Percentiles rank a stretch among this genome's conserved stretches.
Conservation (phyloP, 1,140 invertebrate species). For the Augochlora pura region DNA sequence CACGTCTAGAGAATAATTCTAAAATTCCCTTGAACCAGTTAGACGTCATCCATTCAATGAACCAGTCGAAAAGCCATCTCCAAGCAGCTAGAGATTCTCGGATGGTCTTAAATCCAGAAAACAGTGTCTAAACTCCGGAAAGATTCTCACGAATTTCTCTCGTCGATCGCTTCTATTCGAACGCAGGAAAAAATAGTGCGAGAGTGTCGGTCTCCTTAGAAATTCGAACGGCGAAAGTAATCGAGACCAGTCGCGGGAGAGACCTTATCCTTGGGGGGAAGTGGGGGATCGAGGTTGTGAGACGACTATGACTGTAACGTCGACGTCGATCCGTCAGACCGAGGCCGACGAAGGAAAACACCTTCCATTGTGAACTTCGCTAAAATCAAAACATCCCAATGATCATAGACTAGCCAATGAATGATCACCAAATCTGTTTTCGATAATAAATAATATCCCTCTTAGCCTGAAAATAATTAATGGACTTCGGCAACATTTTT, state of each 20-base stretch:
- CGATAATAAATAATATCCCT: too few species aligned
- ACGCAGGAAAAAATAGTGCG: not conserved
- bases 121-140: not conserved
- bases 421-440: too few species aligned
- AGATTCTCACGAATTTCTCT: conserved; percentile 34
- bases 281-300: conserved; percentile 48
- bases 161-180: conserved; percentile 22
- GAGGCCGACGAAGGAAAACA: conserved; percentile 20
- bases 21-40: not conserved
- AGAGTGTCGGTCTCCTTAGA: conserved; percentile 8
- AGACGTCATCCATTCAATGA: too few species aligned
- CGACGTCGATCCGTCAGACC: conserved; percentile 34
- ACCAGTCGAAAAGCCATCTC: not conserved
- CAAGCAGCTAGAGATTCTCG: not conserved
- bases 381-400: conserved; percentile 11
- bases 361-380: conserved; percentile 28
- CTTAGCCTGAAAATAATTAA: too few species aligned
- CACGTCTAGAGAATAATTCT: too few species aligned
- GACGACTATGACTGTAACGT: conserved; percentile 2
- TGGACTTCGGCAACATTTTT: too few species aligned
- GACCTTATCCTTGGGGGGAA: conserved; percentile 51
- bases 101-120: not conserved
- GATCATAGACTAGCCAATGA: too few species aligned
- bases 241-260: conserved; percentile 21
- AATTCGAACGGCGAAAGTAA: conserved; percentile 41